Conservation (phyloP, 2,113 vertebrate species). For the Orthonyx spaldingii region DNA sequence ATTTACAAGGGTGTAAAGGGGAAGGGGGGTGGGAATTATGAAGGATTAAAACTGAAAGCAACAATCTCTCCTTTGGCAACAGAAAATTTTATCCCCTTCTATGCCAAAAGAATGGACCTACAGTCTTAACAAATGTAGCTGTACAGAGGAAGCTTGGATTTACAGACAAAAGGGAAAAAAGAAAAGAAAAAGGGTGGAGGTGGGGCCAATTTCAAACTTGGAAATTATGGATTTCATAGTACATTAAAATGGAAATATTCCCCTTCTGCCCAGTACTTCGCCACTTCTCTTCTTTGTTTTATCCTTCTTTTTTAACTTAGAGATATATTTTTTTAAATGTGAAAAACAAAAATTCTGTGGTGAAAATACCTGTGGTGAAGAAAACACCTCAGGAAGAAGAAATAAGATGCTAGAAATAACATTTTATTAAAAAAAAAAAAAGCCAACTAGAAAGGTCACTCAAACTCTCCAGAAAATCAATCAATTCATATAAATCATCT, state of each 20-base stretch:
- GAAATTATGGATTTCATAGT: not conserved
- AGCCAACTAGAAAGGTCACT: not conserved
- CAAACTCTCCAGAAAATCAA: not conserved
- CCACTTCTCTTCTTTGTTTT: not conserved
- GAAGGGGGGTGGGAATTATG: not conserved
- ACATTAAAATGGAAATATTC: not conserved
- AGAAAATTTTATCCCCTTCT: not conserved
- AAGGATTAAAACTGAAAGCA: conserved; percentile 19
- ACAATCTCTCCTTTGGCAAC: not conserved
- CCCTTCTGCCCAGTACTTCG: not conserved
- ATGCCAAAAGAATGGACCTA: not conserved
- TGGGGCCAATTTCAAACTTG: not conserved
- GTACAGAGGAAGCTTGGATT: not conserved
- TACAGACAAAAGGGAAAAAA: not conserved
- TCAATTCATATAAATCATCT: not conserved
- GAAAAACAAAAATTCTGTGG: not conserved
- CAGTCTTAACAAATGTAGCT: not conserved
- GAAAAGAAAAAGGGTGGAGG: rapidly evolving
- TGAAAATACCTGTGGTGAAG: not conserved
- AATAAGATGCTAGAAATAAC: not conserved
- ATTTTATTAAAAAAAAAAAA: not conserved
- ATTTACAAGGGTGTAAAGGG: not conserved
- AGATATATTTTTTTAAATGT: not conserved
- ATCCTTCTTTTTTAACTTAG: not conserved
- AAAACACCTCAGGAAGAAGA: not conserved